phyloP scores from a whole-genome alignment of 2,797 vertebrate species.

The Muscicapa striata region DNA sequence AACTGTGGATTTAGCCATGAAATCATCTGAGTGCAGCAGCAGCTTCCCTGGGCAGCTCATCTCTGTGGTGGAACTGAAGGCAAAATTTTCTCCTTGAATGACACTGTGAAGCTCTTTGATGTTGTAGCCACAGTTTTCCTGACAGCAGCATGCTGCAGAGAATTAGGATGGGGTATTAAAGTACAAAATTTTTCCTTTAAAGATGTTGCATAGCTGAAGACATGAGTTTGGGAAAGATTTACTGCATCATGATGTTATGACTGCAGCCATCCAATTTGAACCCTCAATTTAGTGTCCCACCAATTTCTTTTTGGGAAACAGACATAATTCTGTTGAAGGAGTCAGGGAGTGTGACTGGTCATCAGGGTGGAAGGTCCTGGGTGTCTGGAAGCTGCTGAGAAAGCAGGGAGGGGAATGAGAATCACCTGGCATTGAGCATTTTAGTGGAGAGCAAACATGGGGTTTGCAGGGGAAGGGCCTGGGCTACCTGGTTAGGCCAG shows the following conservation, averaged over 20 bases:
- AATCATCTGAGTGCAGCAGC: background rate
- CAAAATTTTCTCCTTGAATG: background rate
- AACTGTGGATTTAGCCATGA: background rate
- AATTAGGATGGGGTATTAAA: background rate
- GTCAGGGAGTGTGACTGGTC: background rate
- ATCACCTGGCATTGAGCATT: fast-evolving
- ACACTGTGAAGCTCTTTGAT: background rate
- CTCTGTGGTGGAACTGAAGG: background rate
- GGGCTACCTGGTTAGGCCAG: background rate
- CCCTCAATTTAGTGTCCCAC: background rate
- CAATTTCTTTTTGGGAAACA: background rate
- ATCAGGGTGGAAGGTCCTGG: background rate
- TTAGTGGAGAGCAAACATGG: no score
- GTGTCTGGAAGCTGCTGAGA: background rate
- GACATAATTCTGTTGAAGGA: background rate
- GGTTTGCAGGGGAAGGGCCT: background rate
- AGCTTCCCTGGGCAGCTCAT: background rate
- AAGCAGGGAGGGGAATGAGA: background rate
- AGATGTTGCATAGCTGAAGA: background rate
- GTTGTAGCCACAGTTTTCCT: background rate
- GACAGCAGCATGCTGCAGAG: background rate
- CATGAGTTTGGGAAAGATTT: background rate
- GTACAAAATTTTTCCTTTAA: background rate
- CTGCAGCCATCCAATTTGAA: background rate
- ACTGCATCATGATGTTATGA: background rate